Percentiles rank a stretch among this genome's conserved stretches.
These are phyloP conservation scores for Magallana ariakensis DNA, from an alignment of 1,140 invertebrate species.

Conservation along the genomic window DNA sequence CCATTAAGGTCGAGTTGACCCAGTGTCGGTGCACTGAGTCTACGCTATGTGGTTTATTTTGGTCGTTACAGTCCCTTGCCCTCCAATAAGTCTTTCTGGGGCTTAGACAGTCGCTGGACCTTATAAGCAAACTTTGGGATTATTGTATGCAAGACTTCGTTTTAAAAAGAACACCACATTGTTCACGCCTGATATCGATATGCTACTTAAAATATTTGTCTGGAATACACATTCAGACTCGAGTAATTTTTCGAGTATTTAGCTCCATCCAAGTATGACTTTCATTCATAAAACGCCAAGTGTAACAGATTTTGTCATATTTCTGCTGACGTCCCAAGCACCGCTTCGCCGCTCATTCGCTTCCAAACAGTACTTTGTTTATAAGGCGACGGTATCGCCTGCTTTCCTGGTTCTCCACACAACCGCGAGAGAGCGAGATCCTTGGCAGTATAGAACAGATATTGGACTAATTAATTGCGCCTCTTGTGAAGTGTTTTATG, in stretches of 20 bases:
- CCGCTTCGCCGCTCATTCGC: conserved; percentile 19
- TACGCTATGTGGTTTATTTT: not conserved
- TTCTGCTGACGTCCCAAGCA: not conserved
- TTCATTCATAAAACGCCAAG: conserved; percentile 39
- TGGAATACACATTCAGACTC: conserved; percentile 45
- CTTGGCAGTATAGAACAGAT: not conserved
- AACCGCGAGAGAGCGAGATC: not conserved
- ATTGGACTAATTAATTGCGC: not conserved
- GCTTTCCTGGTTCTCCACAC: not conserved
- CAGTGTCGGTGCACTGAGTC: not conserved
- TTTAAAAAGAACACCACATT: conserved; percentile 13
- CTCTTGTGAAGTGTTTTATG: not conserved
- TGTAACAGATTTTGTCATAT: conserved; percentile 34
- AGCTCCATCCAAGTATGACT: conserved; percentile 53
- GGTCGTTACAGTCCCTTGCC: not conserved
- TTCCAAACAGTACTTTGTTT: conserved; percentile 8
- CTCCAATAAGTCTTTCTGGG: conserved; percentile 9
- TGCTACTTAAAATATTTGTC: conserved; percentile 46
- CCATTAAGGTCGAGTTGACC: not conserved
- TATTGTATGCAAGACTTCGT: conserved; percentile 25
- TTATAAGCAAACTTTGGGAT: conserved; percentile 19
- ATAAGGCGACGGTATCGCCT: not conserved
- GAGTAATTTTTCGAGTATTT: conserved; percentile 59
- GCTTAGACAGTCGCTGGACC: conserved; percentile 42
- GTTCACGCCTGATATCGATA: conserved; percentile 39